These are phyloP conservation scores for Acanthosepion lycidas DNA, from an alignment of 2,888 invertebrate genomes.

Conservation along the genomic window DNA sequence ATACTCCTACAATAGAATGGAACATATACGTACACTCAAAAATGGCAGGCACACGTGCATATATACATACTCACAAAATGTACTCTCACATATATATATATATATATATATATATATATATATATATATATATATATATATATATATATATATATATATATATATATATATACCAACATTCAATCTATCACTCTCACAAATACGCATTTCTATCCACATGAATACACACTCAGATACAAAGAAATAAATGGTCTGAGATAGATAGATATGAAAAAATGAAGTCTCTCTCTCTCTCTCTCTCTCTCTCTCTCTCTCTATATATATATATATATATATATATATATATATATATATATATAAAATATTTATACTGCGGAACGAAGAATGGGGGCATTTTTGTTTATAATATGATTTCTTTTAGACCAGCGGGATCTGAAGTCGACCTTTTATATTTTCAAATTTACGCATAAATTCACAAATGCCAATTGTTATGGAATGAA, in stretches of 20 bases:
- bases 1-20: not conserved
- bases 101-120: not conserved
- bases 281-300: too few species aligned
- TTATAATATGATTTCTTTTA: too few species aligned
- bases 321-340: too few species aligned
- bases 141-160: not conserved
- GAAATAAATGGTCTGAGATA: not conserved
- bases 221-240: not conserved
- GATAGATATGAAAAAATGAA: too few species aligned
- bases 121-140: not conserved
- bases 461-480: too few species aligned
- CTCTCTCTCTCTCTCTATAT: too few species aligned
- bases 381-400: too few species aligned
- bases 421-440: too few species aligned
- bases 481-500: too few species aligned
- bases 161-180: not conserved
- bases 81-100: not conserved
- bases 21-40: not conserved
- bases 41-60: not conserved
- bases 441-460: too few species aligned
- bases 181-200: not conserved
- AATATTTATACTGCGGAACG: too few species aligned
- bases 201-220: not conserved
- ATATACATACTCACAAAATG: not conserved
- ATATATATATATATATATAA: too few species aligned